A percentile compares a stretch with the other conserved stretches of the same genome.
These are phyloP conservation scores for Tachycineta bicolor DNA, from an alignment of 2,113 vertebrate genomes.

Conservation along the genomic window DNA sequence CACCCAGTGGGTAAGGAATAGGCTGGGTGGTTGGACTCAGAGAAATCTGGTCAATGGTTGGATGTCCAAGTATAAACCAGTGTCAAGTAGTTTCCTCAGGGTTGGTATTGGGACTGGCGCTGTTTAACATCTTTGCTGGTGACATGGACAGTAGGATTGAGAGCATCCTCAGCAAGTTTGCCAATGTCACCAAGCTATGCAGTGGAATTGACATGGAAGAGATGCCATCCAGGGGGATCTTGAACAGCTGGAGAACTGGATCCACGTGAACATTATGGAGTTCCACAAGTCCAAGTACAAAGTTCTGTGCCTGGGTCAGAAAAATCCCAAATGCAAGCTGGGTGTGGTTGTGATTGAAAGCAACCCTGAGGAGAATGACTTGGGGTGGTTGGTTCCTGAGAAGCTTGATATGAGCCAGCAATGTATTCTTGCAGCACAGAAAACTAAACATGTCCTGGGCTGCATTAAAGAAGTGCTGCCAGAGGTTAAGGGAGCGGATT, in stretches of 20 bases:
- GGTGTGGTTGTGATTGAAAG: background rate
- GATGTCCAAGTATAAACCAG: no score
- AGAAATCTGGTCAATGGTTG: background rate
- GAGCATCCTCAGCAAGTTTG: background rate
- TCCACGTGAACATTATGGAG: background rate
- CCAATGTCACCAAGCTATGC: no score
- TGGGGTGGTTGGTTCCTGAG: background rate
- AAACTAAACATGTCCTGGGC: background rate
- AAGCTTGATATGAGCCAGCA: background rate
- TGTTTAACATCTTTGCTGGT: background rate
- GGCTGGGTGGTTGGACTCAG: background rate
- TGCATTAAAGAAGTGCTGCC: background rate
- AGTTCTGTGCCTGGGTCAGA: background rate
- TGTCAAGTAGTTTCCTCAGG: background rate
- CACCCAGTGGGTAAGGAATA: background rate
- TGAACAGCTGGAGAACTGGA: background rate
- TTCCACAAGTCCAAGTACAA: no score
- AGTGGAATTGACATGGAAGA: background rate
- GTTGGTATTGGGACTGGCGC: rapidly evolving
- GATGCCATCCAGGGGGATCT: background rate
- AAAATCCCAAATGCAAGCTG: background rate
- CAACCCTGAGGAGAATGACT: background rate
- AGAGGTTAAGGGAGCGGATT: background rate
- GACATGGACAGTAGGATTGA: background rate
- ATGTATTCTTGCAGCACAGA: no score